These are phyloP conservation scores for Glyptemys insculpta DNA, from an alignment of 2,797 vertebrate genomes.

Conservation along the genomic window DNA sequence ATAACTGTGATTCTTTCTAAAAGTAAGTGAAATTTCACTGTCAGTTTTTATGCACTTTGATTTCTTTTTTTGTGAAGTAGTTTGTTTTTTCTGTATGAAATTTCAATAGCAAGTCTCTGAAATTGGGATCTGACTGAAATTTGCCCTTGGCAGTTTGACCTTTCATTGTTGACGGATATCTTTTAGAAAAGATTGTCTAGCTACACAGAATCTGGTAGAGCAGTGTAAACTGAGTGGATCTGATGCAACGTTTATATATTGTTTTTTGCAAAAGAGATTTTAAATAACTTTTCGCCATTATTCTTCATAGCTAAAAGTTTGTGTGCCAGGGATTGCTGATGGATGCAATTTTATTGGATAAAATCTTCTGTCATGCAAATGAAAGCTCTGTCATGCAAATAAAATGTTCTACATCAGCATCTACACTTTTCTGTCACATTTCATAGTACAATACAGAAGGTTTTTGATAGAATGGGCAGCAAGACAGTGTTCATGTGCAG, in stretches of 20 bases:
- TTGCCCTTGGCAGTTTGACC: background rate
- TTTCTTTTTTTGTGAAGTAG: background rate
- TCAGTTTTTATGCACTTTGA: background rate
- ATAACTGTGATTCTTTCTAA: background rate
- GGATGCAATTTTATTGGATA: background rate
- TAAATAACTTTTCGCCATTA: background rate
- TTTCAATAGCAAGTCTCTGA: background rate
- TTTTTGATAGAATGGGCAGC: background rate
- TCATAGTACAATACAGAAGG: accelerated
- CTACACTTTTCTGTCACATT: background rate
- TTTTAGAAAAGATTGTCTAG: background rate
- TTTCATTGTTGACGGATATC: background rate
- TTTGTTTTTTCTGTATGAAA: background rate
- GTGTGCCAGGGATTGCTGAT: background rate
- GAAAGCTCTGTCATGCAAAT: background rate
- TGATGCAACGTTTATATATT: background rate
- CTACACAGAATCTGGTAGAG: background rate
- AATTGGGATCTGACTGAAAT: background rate
- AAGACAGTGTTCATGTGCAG: background rate
- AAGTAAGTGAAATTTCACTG: background rate
- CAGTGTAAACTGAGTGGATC: background rate
- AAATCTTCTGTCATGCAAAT: background rate
- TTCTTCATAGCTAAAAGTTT: background rate
- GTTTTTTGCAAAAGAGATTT: accelerated
- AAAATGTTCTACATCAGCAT: background rate